These are phyloP conservation scores for Maconellicoccus hirsutus DNA, from an alignment of 1,140 invertebrate species.

Conservation along the genomic window DNA sequence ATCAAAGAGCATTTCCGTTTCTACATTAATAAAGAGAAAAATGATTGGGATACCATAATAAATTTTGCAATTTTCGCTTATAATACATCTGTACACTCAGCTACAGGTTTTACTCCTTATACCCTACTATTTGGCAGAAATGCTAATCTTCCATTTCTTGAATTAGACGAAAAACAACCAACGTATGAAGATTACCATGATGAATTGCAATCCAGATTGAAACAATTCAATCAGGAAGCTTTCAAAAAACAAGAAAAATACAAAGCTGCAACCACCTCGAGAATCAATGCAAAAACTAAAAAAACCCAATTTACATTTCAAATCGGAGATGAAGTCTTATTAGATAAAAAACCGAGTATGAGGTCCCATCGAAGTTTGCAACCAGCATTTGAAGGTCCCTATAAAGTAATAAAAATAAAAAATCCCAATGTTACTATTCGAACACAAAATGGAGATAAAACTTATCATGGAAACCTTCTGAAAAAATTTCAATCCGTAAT, in stretches of 20 bases:
- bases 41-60: conserved; percentile 30
- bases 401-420: not conserved
- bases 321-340: not conserved
- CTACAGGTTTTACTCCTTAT: conserved; percentile 25
- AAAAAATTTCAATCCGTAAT: not conserved
- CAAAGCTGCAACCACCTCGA: too few relatives aligned
- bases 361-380: not conserved
- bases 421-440: not conserved
- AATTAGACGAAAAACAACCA: not conserved
- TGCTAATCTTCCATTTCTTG: not conserved
- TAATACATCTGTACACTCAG: conserved; percentile 22
- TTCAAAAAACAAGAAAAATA: not conserved
- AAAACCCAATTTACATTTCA: not conserved
- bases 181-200: not conserved
- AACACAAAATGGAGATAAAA: not conserved
- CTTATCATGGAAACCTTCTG: not conserved
- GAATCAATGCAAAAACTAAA: not conserved
- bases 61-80: conserved; percentile 24
- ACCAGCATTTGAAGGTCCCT: not conserved
- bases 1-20: conserved; percentile 23
- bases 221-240: not conserved
- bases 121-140: conserved; percentile 22
- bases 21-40: conserved; percentile 27
- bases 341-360: not conserved
- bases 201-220: too few relatives aligned